Evolutionary conservation across 1,140 invertebrate genomes (phyloP).

Genomic region (Palaemon carinicauda): DNA sequence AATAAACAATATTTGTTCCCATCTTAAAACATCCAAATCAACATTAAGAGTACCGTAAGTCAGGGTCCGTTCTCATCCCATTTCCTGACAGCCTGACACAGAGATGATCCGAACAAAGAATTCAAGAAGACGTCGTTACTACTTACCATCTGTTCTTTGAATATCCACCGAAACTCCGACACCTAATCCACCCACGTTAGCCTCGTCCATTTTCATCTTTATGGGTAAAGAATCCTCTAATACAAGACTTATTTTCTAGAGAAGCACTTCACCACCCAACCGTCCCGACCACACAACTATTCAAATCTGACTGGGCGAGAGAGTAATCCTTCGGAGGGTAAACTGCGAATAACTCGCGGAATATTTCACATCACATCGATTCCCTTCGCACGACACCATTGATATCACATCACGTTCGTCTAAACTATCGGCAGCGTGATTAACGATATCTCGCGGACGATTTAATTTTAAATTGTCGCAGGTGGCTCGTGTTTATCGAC

Average conservation of each 20-base stretch:
- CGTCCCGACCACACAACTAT: slow-evolving; percentile 18
- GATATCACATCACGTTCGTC: background rate
- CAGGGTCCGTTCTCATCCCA: no score
- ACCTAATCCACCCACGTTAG: slow-evolving; percentile 34
- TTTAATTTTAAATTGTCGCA: slow-evolving; percentile 41
- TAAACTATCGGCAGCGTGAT: background rate
- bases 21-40: no score
- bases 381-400: no score
- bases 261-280: slow-evolving; percentile 14
- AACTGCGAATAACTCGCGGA: background rate
- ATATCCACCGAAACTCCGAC: slow-evolving; percentile 45
- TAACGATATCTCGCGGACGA: background rate
- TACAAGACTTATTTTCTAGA: slow-evolving; percentile 17
- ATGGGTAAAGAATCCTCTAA: slow-evolving; percentile 3
- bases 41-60: no score
- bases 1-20: no score
- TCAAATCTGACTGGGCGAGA: slow-evolving; percentile 48
- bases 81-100: no score
- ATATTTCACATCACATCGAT: background rate
- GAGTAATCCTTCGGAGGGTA: background rate
- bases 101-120: no score
- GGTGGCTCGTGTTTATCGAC: slow-evolving; percentile 40
- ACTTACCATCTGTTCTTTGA: slow-evolving; percentile 52
- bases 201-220: slow-evolving; percentile 52
- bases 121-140: background rate